These are phyloP conservation scores for Turritopsis dohrnii DNA, from an alignment of 30 jellyfish, hydroid and myxozoan species.

Conservation along the genomic window DNA sequence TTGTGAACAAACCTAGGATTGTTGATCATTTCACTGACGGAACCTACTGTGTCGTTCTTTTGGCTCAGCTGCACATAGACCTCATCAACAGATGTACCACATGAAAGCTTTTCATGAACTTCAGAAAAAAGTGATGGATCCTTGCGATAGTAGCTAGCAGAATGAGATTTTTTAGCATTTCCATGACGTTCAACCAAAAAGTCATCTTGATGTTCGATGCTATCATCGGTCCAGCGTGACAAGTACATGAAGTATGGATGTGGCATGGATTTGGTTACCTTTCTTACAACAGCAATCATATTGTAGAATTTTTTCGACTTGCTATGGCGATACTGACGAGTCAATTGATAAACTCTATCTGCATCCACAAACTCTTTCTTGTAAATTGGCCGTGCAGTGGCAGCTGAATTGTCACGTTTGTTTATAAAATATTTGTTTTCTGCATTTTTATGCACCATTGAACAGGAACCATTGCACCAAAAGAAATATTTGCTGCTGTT, in stretches of 20 bases:
- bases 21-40: background rate
- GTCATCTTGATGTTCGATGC: conserved; percentile 6
- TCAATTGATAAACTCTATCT: conserved; percentile 2
- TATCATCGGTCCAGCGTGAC: conserved; percentile 37
- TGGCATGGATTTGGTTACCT: conserved; percentile 29
- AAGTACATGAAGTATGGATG: conserved; percentile 34
- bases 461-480: conserved; percentile 20
- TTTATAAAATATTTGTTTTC: conserved; percentile 25
- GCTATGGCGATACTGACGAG: conserved; percentile 35
- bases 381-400: conserved; percentile 36
- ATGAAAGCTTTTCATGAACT: background rate
- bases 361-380: background rate
- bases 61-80: background rate
- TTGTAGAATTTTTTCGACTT: conserved; percentile 35
- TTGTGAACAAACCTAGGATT: conserved; percentile 40
- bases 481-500: conserved; percentile 28
- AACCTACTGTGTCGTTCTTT: background rate
- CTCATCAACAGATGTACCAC: conserved; percentile 24
- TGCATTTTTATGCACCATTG: conserved; percentile 20
- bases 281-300: conserved; percentile 30
- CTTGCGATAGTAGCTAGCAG: conserved; percentile 36
- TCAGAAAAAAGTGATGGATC: background rate
- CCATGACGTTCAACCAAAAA: conserved; percentile 49
- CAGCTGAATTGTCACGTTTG: conserved; percentile 39
- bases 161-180: conserved; percentile 40